Evolutionary conservation across 2,888 invertebrate species (phyloP), one percentile per base, ranked within the genome.

Genomic region (Stenurella melanura): DNA sequence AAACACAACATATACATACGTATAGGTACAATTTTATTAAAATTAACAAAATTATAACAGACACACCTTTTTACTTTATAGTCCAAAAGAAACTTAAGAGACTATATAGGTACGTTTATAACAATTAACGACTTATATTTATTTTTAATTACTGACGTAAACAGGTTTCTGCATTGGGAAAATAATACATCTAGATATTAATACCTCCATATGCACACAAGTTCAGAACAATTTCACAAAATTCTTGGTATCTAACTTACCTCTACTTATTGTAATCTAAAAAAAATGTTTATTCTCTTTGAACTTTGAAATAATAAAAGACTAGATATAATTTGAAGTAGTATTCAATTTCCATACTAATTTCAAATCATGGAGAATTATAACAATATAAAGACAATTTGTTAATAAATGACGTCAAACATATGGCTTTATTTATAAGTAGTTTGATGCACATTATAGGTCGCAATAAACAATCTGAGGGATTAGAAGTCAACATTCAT

Each of bases 41-140:
- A 61, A 61, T 61, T 61, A 61, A 61, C 61, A 61, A 61, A 61
- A 61, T 30, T 30, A 30, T 61, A 61, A 61, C 61, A n/a, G n/a
- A 34, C 30, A 61, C 61, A 61, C n/a, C 19, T 61, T 61, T n/a
- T 61, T n/a, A 30, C 61, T 61, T 30, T 15, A 30, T 34, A 34
- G 30, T 34, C 30, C 30, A 34, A 34, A 7, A 34, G 6, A 34
- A 34, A 34, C 6, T 34, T 34, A 34, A 9, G 7, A 34, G 30
- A 15, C 42, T 42, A 11, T 15, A 1, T 42, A 50, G 50, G 50
- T 50, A 50, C 50, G n/a, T 50, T 50, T 50, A n/a, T 50, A 50
- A 50, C 50, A 50, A 50, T 50, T 50, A 50, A 50, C 50, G n/a
- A 50, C n/a, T 50, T 50, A 50, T 50, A 50, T 50, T 6, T 50